phyloP scores from a whole-genome alignment of 2,797 vertebrate genomes.

The Lutjanus campechanus region DNA sequence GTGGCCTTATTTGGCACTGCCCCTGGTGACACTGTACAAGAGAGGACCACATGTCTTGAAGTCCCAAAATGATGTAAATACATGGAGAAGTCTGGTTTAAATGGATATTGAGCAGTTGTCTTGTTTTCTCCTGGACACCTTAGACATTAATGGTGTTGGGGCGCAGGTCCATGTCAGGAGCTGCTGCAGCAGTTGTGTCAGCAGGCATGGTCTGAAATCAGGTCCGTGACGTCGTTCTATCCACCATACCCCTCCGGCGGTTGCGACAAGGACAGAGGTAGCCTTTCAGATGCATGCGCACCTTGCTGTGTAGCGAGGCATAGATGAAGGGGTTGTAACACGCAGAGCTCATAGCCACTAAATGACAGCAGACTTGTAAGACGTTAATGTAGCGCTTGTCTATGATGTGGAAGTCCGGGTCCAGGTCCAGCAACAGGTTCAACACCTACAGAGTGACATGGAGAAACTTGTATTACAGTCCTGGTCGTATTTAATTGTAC shows the following conservation, averaged over 20 bases:
- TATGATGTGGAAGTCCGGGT: constrained; percentile 86
- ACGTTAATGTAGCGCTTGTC: constrained; percentile 86
- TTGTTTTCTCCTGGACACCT: constrained; percentile 24
- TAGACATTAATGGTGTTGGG: constrained; percentile 38
- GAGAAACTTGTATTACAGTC: not conserved
- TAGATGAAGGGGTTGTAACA: constrained; percentile 90
- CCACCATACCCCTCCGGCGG: constrained; percentile 27
- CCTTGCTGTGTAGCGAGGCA: constrained; percentile 87
- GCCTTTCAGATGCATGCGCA: constrained; percentile 81
- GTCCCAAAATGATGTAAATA: constrained; percentile 29
- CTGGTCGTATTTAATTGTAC: not conserved
- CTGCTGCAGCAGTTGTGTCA: not conserved
- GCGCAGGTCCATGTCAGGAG: constrained; percentile 20
- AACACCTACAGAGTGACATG: constrained; percentile 77
- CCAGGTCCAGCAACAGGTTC: constrained; percentile 86
- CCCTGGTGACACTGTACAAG: constrained; percentile 31
- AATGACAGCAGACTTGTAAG: constrained; percentile 86
- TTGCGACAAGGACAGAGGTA: constrained; percentile 77
- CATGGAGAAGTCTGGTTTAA: constrained; percentile 7
- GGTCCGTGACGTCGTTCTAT: constrained; percentile 41
- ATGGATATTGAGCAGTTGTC: constrained; percentile 4
- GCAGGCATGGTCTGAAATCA: constrained; percentile 46
- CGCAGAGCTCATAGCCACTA: constrained; percentile 88
- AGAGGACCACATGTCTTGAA: constrained; percentile 10
- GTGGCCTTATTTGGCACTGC: constrained; percentile 8